A percentile compares a stretch with the other conserved stretches of the same genome.
Conservation (phyloP, 2,113 vertebrate genomes). For the Cyprinodon brontotheroides region DNA sequence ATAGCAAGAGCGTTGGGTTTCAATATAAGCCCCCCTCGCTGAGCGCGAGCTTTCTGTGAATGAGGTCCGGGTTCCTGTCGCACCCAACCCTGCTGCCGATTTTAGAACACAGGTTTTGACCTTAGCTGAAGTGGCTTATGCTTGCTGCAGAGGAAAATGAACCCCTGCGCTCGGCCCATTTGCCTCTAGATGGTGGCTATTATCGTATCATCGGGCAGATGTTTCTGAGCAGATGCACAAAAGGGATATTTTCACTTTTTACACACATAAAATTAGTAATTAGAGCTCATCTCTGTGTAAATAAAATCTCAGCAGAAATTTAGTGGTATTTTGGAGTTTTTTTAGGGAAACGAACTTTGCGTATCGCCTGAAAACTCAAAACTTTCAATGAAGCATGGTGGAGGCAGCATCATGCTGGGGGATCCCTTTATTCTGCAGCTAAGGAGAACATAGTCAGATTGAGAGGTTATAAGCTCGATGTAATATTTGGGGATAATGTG, state of each 20-base stretch:
- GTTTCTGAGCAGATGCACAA: slow-evolving; percentile 18
- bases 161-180: slow-evolving; percentile 57
- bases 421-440: too few relatives aligned
- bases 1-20: slow-evolving; percentile 79
- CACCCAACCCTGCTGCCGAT: slow-evolving; percentile 75
- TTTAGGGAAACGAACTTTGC: too few relatives aligned
- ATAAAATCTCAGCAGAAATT: too few relatives aligned
- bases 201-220: slow-evolving; percentile 34
- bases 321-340: too few relatives aligned
- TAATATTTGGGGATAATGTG: background rate
- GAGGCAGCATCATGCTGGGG: too few relatives aligned
- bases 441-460: background rate
- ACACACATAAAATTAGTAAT: background rate
- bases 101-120: slow-evolving; percentile 88
- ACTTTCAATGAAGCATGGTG: too few relatives aligned
- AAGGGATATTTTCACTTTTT: background rate
- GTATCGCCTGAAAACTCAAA: too few relatives aligned
- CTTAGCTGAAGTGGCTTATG: slow-evolving; percentile 76
- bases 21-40: slow-evolving; percentile 77
- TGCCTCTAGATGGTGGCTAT: slow-evolving; percentile 45
- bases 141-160: slow-evolving; percentile 80
- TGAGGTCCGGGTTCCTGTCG: slow-evolving; percentile 79
- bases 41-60: slow-evolving; percentile 83
- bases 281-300: too few relatives aligned
- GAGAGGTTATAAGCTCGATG: too few relatives aligned